Evolutionary conservation across 2,888 invertebrate species (phyloP), one percentile per base, ranked within the genome.

Genomic region (Pterobdella sp.): DNA sequence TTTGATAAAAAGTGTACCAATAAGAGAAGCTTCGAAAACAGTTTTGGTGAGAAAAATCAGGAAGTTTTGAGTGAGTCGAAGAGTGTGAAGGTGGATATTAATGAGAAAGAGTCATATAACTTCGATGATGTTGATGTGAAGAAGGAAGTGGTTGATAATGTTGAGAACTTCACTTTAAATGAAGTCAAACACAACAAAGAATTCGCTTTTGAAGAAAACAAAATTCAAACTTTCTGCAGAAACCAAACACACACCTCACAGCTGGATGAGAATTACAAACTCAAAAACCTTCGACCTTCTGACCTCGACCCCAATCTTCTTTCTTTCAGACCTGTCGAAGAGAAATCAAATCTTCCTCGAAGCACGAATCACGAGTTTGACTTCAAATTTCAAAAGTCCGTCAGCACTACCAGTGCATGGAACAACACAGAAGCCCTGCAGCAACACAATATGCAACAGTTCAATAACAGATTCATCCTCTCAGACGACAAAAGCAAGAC

Each of bases 351-450:
- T 37, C 68, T 42, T 22, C 52, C 14, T n/a, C 14, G 14, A n/a
- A 68, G 37, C 26, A 37, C 42, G 35, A 36, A 29, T n/a, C n/a
- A n/a, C n/a, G n/a, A n/a, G n/a, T n/a, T n/a, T n/a, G n/a, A n/a
- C n/a, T n/a, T n/a, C n/a, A n/a, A n/a, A n/a, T n/a, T n/a, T n/a
- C n/a, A n/a, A n/a, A n/a, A n/a, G n/a, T 60, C 37, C 64, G 70
- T n/a, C 64, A 73, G 31, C 68, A 37, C 52, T 63, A n/a, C 68
- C 74, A 72, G 18, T 35, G 52, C 14, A n/a, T 71, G 26, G 68
- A 74, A 34, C 63, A 72, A 10, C 70, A 64, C 69, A 18, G 52
- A 31, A 7, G 31, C 64, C 32, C 72, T 65, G 18, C 72, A n/a
- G 0, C 68, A 32, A 29, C 72, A 36, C 56, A 66, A 36, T n/a